Evolutionary conservation across 2,113 vertebrate genomes (phyloP).

Genomic region (Neolamprologus cancellatus): DNA sequence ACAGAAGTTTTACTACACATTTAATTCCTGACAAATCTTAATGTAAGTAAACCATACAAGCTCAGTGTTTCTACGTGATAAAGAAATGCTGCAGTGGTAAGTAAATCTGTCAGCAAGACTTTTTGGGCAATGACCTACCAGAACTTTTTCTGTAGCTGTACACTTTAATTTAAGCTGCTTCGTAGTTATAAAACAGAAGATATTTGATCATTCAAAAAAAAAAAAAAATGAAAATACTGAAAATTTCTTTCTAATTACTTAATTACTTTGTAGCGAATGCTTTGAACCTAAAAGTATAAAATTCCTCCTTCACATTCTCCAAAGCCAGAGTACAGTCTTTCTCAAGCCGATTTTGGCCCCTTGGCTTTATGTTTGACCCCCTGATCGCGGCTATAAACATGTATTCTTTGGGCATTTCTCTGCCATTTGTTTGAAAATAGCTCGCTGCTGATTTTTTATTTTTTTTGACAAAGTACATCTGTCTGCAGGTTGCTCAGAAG

Average conservation of each 20-base stretch:
- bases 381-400: fast-evolving
- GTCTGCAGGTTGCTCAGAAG: conserved; percentile 84
- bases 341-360: neutral
- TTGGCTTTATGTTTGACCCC: neutral
- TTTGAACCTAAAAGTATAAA: neutral
- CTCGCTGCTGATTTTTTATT: too few relatives aligned
- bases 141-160: neutral
- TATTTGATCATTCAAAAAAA: neutral
- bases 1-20: neutral
- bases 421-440: neutral
- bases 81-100: neutral
- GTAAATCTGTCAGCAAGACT: neutral
- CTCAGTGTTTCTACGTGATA: neutral
- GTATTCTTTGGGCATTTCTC: fast-evolving
- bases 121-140: neutral
- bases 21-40: neutral
- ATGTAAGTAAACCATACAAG: neutral
- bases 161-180: neutral
- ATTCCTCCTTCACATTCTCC: neutral
- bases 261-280: neutral
- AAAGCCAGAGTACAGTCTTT: fast-evolving
- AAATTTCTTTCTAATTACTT: neutral
- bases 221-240: neutral
- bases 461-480: neutral
- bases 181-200: neutral